Percentiles rank a stretch among this genome's conserved stretches.
phyloP scores from a whole-genome alignment of 2,797 vertebrate species.

The Echeneis naucrates region DNA sequence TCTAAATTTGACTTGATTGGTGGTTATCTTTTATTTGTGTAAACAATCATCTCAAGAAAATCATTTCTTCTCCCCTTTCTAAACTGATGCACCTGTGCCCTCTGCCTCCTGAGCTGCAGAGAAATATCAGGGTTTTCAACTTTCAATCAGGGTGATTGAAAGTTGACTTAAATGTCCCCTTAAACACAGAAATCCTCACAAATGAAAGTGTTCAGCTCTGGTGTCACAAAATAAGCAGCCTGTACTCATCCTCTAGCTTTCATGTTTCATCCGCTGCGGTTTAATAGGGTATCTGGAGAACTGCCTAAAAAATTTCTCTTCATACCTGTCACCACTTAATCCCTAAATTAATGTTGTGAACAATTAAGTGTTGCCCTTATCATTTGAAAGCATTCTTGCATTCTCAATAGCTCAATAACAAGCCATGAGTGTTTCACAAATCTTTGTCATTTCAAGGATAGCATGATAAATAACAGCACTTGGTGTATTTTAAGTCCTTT shows the following conservation, averaged over 20 bases:
- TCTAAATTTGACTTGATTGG: constrained; percentile 3
- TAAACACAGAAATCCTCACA: constrained; percentile 11
- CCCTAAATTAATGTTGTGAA: constrained; percentile 19
- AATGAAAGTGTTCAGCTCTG: constrained; percentile 13
- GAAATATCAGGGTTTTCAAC: background rate
- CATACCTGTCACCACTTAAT: constrained; percentile 10
- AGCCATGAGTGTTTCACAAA: constrained; percentile 7
- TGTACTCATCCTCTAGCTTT: constrained; percentile 4
- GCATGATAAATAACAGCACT: background rate
- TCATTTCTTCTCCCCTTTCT: constrained; percentile 1
- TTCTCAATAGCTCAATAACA: background rate
- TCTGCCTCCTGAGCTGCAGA: constrained; percentile 6
- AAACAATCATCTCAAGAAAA: constrained; percentile 23
- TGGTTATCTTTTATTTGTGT: constrained; percentile 24
- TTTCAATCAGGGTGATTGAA: constrained; percentile 32
- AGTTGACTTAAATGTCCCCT: constrained; percentile 20
- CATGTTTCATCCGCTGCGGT: background rate
- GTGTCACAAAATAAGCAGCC: constrained; percentile 17
- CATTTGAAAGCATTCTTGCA: constrained; percentile 10
- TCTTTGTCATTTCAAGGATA: constrained; percentile 28
- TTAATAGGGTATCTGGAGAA: constrained; percentile 10
- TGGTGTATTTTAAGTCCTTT: background rate
- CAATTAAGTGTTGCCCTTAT: constrained; percentile 6
- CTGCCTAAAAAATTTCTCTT: background rate
- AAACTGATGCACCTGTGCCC: constrained; percentile 12